phyloP scores from a whole-genome alignment of 2,888 invertebrate species.

The Eucera pruinosa region DNA sequence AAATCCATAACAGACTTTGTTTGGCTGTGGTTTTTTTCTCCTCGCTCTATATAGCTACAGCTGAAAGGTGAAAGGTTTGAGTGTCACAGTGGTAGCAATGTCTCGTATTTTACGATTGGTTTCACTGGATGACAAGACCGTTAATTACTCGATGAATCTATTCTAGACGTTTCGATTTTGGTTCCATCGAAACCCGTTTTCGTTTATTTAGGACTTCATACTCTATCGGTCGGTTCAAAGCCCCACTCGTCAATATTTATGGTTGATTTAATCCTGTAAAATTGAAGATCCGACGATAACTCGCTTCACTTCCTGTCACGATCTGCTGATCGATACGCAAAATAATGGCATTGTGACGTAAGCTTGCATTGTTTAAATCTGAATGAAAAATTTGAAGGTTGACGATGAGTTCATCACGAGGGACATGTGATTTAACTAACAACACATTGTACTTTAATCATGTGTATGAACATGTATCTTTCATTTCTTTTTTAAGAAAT shows the following conservation, averaged over 20 bases:
- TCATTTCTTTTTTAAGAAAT: too few relatives aligned
- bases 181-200: background rate
- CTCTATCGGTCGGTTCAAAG: background rate
- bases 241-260: background rate
- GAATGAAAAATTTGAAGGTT: too few relatives aligned
- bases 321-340: background rate
- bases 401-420: too few relatives aligned
- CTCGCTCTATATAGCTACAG: constrained; percentile 24
- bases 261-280: background rate
- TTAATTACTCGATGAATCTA: constrained; percentile 39
- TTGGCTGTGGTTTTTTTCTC: constrained; percentile 15
- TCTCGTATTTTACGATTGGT: constrained; percentile 33
- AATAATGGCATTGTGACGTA: background rate
- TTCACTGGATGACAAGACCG: constrained; percentile 39
- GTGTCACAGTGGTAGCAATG: background rate
- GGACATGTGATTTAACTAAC: too few relatives aligned
- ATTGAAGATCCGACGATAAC: background rate
- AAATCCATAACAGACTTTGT: constrained; percentile 57
- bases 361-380: too few relatives aligned
- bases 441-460: too few relatives aligned
- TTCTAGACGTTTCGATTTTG: constrained; percentile 20
- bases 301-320: background rate
- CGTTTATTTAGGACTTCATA: background rate
- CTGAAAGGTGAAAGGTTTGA: constrained; percentile 44
- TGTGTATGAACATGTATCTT: too few relatives aligned